Base-by-base conservation (phyloP, 2,888 invertebrate genomes). In the Leptarthrus brevirostris region DNA sequence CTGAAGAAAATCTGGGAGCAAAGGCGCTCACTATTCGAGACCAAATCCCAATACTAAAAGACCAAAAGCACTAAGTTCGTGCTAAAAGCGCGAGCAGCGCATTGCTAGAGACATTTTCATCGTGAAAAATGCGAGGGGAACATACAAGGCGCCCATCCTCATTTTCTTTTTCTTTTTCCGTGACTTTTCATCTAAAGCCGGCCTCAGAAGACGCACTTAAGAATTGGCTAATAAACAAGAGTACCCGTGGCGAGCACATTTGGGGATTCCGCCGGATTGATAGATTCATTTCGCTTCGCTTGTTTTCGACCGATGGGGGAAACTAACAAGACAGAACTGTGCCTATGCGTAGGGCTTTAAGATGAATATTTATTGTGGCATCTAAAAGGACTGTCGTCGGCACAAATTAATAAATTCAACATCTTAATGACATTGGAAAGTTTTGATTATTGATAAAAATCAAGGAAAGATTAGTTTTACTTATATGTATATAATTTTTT, bases 1-100 rank as follows among this genome's bases (percentile, higher is more conserved):
- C 64, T 64, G 44, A 64, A 14, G 64, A 64, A 64, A 64, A 64
- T 64, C 64, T 64, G 24, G 64, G 64, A 64, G 44, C 44, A 47
- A 47, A 64, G 20, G 14, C 24, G 47, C 44, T 64, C 64, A 34
- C 36, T 8, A 36, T 26, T 30, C 26, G 22, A 3, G 3, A 12
- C 8, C 40, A 3, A 8, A 40, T 40, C 40, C n/a, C 3, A 40
- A 40, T 0, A 12, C 40, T 3, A 2, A 12, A 12, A 40, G 40
- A 6, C 8, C 3, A 3, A 40, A 12, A 6, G n/a, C 40, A 40
- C 40, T 40, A 12, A 6, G 12, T 12, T 40, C 4, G 30, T 30
- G n/a, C n/a, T n/a, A 8, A 30, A 30, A 30, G 30, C 30, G 30
- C 30, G 8, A 30, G 30, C 30, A 8, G 30, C 30, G 40, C 40